Evolutionary conservation across 2,797 vertebrate genomes (phyloP).

Genomic region (Brachyrhaphis roseni): DNA sequence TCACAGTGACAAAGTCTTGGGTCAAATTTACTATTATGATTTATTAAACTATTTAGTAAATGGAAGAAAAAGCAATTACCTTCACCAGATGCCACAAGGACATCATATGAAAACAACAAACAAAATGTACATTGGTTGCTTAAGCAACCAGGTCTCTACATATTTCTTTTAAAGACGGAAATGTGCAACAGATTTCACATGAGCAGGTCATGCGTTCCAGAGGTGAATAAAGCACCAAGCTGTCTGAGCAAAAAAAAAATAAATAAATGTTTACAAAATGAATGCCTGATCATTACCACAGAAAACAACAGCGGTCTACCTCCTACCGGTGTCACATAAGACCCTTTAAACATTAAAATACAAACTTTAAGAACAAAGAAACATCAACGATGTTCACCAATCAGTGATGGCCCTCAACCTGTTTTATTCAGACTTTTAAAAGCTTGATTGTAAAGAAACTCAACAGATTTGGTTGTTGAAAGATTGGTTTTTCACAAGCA

Average conservation of each 20-base stretch:
- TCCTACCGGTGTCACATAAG: not conserved
- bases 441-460: not conserved
- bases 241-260: not conserved
- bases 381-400: not conserved
- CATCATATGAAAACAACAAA: not conserved
- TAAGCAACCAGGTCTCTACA: not conserved
- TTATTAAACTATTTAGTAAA: not conserved
- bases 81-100: conserved; percentile 1
- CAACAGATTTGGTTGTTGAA: not conserved
- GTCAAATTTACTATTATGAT: not conserved
- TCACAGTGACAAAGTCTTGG: not conserved
- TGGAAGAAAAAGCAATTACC: not conserved
- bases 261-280: not conserved
- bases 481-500: not conserved
- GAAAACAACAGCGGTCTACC: not conserved
- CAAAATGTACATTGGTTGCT: not conserved
- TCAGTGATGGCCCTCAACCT: not conserved
- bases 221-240: not conserved
- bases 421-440: not conserved
- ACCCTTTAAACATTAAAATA: not conserved
- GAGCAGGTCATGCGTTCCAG: not conserved
- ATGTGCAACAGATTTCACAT: not conserved
- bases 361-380: not conserved
- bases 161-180: not conserved
- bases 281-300: not conserved